These are phyloP conservation scores for Orussus abietinus DNA, from an alignment of 1,140 invertebrate genomes.

Conservation along the genomic window DNA sequence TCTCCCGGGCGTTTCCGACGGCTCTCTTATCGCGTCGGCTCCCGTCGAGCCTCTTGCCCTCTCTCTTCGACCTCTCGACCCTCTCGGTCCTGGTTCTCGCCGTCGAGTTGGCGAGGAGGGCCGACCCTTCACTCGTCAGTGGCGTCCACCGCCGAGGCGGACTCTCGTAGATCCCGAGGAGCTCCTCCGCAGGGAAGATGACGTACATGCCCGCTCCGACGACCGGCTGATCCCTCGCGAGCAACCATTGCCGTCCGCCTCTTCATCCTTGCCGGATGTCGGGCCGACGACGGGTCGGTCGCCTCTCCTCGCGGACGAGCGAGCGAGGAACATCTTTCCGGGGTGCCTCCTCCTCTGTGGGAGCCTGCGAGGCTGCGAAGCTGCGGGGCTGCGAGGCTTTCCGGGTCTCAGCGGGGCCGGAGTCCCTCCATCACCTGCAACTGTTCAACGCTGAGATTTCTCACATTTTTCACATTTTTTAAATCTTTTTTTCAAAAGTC, in stretches of 20 bases:
- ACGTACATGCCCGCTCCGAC: conserved; percentile 50
- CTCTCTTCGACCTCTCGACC: too few relatives aligned
- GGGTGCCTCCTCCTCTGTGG: too few relatives aligned
- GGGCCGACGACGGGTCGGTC: too few relatives aligned
- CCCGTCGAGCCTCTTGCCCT: conserved; percentile 5
- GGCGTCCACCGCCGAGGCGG: conserved; percentile 26
- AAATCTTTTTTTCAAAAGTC: too few relatives aligned
- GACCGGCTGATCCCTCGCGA: conserved; percentile 26
- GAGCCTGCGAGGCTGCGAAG: too few relatives aligned
- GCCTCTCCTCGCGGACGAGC: too few relatives aligned
- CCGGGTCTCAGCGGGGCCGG: too few relatives aligned
- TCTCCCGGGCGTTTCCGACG: conserved; percentile 21
- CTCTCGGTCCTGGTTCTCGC: not conserved
- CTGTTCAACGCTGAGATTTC: too few relatives aligned
- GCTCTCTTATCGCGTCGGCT: conserved; percentile 8
- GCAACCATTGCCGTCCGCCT: conserved; percentile 39
- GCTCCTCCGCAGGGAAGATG: conserved; percentile 54
- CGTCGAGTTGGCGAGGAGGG: conserved; percentile 7
- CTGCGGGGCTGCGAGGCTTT: too few relatives aligned
- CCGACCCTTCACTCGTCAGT: conserved; percentile 17
- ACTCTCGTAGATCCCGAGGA: conserved; percentile 49
- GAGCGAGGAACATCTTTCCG: too few relatives aligned
- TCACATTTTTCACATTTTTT: too few relatives aligned
- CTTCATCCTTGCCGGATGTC: conserved; percentile 34
- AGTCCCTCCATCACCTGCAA: too few relatives aligned